Conservation (phyloP, 2,797 vertebrate species). For the Sciaenops ocellatus region DNA sequence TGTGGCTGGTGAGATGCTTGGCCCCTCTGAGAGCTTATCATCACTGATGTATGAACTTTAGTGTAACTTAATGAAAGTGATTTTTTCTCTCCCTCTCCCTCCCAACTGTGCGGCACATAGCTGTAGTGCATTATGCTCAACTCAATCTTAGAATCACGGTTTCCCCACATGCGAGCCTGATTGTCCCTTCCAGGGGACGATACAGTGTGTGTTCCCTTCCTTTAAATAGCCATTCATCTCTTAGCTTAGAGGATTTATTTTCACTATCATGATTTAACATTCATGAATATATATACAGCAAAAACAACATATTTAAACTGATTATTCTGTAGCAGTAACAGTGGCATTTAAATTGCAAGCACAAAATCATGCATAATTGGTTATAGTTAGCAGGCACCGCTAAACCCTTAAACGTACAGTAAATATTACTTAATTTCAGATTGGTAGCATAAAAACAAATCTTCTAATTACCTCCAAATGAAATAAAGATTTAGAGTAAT, state of each 20-base stretch:
- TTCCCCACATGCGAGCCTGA: conserved; percentile 43
- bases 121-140: conserved; percentile 42
- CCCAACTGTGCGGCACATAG: conserved; percentile 40
- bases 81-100: conserved; percentile 52
- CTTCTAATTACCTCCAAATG: conserved; percentile 69
- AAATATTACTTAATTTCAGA: conserved; percentile 49
- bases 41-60: conserved; percentile 70
- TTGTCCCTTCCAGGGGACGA: conserved; percentile 34
- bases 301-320: conserved; percentile 14
- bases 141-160: conserved; percentile 52
- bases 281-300: not conserved
- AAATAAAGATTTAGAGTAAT: conserved; percentile 76
- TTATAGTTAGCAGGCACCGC: conserved; percentile 30
- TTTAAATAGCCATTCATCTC: conserved; percentile 28
- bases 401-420: conserved; percentile 41
- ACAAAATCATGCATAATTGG: conserved; percentile 46
- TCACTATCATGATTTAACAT: conserved; percentile 13
- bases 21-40: conserved; percentile 69
- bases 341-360: conserved; percentile 17
- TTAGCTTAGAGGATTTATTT: conserved; percentile 3
- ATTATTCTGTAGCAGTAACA: conserved; percentile 16
- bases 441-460: conserved; percentile 46
- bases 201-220: conserved; percentile 18
- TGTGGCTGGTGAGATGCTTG: conserved; percentile 25
- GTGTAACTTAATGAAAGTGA: conserved; percentile 77